Base-by-base conservation (phyloP, 1,140 invertebrate genomes). In the Homalodisca vitripennis region DNA sequence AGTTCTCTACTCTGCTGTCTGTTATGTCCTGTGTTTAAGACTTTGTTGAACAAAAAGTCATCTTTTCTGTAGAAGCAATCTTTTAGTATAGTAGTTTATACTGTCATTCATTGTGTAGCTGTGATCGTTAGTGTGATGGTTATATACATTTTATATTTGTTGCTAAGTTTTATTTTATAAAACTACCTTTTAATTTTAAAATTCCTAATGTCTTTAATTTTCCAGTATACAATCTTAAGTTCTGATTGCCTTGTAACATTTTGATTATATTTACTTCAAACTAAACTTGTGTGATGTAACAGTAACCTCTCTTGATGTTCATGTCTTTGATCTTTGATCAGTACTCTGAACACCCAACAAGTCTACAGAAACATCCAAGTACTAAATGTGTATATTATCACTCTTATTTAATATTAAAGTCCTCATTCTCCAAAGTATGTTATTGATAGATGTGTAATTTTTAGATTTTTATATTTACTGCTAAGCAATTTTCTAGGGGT, bases 341-440 rank as follows among this genome's bases (percentile, higher is more conserved):
- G n/a, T n/a, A n/a, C n/a, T n/a, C n/a, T n/a, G n/a, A n/a, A n/a
- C n/a, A n/a, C n/a, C n/a, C n/a, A n/a, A n/a, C n/a, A n/a, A n/a
- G n/a, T n/a, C n/a, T n/a, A n/a, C n/a, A n/a, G n/a, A n/a, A n/a
- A n/a, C n/a, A n/a, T n/a, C 34, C 17, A 6, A 41, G 17, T 17
- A 41, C 6, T 10, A 41, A 41, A 10, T 41, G 34, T 41, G 6
- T 10, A 41, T 41, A 6, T 41, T 41, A 17, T 41, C 34, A 17
- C 34, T 17, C 27, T 60, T 66, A 66, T 48, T 66, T 66, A 66
- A 51, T 66, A 22, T 46, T 66, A 66, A 48, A 27, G 57, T 66
- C 47, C 64, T 41, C 64, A 41, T 6, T 65, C 32, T 65, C 41
- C 63, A 65, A 47, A 47, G 63, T 65, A 26, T 47, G 31, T 66